Evolutionary conservation across 1,140 invertebrate genomes (phyloP), one percentile per base, ranked within the genome.

Genomic region (Chrysomallon squamiferum): DNA sequence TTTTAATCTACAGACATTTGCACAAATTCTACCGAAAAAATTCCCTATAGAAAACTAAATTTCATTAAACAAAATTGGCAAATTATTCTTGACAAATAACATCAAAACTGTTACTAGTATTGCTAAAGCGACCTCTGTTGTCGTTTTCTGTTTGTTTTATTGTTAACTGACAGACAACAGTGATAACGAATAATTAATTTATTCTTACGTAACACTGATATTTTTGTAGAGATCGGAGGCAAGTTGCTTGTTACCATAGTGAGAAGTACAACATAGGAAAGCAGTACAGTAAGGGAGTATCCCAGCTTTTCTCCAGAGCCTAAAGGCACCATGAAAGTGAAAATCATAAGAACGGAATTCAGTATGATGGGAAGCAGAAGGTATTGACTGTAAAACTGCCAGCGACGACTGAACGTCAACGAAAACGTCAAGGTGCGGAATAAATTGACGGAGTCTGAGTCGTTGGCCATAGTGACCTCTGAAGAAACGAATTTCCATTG

Each of bases 251-350:
- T 65, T 15, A 76, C 66, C 15, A 72, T 52, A 1, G 72, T 67
- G 4, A 76, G 49, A 18, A 74, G 70, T 13, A 76, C 69, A 30
- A 68, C 64, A 30, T 70, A 72, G 27, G 72, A 69, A 11, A 76
- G 58, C 7, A 78, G 67, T 13, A 78, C 74, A 3, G 72, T 76
- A 13, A 75, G 27, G 2, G 71, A 68, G 62, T 69, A 75, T 13
- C 73, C 66, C 58, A 75, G 66, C 59, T 73, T 77, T 66, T 78
- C 76, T 33, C 76, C 76, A 22, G 73, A 73, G 30, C 74, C 76
- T 3, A 64, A 18, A 2, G 73, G 76, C 33, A 78, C 38, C 11
- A 67, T 56, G 56, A 76, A 78, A 13, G 68, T 66, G 41, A 71
- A 60, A 11, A 68, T 65, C 57, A 65, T 74, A 50, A 78, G 54